phyloP scores from a whole-genome alignment of 2,113 vertebrate genomes.

The Litocranius walleri region DNA sequence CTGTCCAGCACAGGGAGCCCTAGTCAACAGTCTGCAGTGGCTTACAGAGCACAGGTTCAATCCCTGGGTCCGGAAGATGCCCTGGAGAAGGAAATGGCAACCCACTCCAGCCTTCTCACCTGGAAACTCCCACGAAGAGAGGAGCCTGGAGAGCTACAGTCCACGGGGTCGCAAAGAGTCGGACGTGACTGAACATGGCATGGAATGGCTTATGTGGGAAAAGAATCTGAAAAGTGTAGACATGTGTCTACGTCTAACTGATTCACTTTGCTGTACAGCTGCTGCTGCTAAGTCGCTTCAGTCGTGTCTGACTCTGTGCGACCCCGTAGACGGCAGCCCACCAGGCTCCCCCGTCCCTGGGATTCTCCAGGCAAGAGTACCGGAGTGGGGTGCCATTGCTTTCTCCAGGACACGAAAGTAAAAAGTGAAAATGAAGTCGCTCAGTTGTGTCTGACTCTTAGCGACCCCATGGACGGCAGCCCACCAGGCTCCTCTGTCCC shows the following conservation, averaged over 20 bases:
- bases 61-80: not conserved
- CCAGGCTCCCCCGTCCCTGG: too few species aligned
- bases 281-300: too few species aligned
- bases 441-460: too few species aligned
- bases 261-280: not conserved
- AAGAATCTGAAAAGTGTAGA: not conserved
- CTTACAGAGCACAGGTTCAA: not conserved
- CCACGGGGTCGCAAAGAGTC: rapidly evolving
- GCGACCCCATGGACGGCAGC: too few species aligned
- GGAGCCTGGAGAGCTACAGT: not conserved
- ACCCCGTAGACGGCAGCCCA: too few species aligned
- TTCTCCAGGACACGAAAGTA: too few species aligned
- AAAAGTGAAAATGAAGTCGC: too few species aligned
- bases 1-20: not conserved
- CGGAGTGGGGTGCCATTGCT: too few species aligned
- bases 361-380: too few species aligned
- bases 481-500: too few species aligned
- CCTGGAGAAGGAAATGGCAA: not conserved
- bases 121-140: not conserved
- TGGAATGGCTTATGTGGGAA: not conserved
- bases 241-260: not conserved
- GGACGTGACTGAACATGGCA: not conserved
- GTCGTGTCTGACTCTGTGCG: too few species aligned
- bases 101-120: not conserved
- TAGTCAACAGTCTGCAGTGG: not conserved